Percentiles rank a stretch among this genome's conserved stretches.
Conservation (phyloP, 2,888 invertebrate species). For the Clostera curtula region DNA sequence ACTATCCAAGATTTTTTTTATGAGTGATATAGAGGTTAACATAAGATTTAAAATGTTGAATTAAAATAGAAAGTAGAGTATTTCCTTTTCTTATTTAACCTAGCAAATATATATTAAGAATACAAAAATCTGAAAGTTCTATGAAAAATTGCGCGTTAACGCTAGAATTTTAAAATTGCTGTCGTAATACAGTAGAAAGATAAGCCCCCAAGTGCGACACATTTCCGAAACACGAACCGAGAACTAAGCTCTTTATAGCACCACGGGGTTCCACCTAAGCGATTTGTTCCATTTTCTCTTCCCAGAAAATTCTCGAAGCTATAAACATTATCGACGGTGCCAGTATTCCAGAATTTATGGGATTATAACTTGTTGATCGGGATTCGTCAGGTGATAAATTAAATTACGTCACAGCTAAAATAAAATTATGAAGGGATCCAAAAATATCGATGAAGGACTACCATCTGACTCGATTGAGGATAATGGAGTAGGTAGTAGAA, state of each 20-base stretch:
- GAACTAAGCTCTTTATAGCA: constrained; percentile 45
- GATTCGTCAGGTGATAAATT: constrained; percentile 27
- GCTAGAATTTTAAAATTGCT: not conserved
- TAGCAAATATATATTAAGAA: too few species aligned
- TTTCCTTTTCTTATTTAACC: too few species aligned
- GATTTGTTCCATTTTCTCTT: constrained; percentile 38
- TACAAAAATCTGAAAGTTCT: too few species aligned
- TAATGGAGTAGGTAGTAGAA: too few species aligned
- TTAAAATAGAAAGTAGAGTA: too few species aligned
- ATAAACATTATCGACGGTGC: constrained; percentile 33
- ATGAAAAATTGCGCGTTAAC: too few species aligned
- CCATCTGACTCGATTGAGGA: too few species aligned
- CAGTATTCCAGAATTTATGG: constrained; percentile 28
- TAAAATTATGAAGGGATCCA: constrained; percentile 5
- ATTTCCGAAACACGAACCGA: constrained; percentile 37
- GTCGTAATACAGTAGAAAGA: constrained; percentile 19
- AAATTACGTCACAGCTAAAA: constrained; percentile 17
- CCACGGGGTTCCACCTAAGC: constrained; percentile 48
- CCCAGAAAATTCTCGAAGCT: constrained; percentile 33
- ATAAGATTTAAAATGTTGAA: too few species aligned
- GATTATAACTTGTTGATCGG: constrained; percentile 28
- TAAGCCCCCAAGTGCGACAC: constrained; percentile 33
- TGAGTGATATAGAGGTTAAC: too few species aligned
- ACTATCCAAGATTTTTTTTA: too few species aligned
- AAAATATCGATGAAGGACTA: too few species aligned